phyloP scores from a whole-genome alignment of 92 coral and sea anemone species.

The Zoanthus sociatus region DNA sequence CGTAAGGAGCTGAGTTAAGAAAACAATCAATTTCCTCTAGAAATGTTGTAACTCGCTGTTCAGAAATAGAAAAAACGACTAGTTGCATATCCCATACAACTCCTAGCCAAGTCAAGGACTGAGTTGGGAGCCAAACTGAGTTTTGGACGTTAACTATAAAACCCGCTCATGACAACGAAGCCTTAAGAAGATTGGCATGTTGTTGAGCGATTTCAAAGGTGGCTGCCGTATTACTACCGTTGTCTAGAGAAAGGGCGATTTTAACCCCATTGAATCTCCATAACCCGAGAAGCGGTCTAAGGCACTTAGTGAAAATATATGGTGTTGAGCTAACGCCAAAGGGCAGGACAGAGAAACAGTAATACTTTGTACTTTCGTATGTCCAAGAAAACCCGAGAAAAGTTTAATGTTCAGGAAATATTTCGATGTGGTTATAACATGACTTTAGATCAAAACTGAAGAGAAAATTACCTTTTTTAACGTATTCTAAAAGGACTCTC shows the following conservation, averaged over 20 bases:
- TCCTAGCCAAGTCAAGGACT: constrained; percentile 59
- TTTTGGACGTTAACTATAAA: constrained; percentile 53
- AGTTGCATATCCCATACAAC: constrained; percentile 43
- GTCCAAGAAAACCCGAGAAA: constrained; percentile 66
- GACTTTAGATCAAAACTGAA: constrained; percentile 67
- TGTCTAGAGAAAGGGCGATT: constrained; percentile 54
- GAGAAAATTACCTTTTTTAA: constrained; percentile 18
- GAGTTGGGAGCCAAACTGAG: constrained; percentile 55
- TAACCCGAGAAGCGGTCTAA: constrained; percentile 65
- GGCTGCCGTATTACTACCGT: constrained; percentile 53
- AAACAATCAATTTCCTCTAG: constrained; percentile 1
- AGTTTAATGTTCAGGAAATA: constrained; percentile 59
- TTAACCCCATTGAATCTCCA: constrained; percentile 48
- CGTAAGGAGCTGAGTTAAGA: constrained; percentile 40
- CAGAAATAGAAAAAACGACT: constrained; percentile 25
- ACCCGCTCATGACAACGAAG: constrained; percentile 44
- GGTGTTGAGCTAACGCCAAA: constrained; percentile 69
- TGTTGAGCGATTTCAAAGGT: constrained; percentile 9
- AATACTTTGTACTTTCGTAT: constrained; percentile 45
- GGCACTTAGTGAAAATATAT: constrained; percentile 64
- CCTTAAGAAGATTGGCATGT: constrained; percentile 39
- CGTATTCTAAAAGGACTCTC: constrained; percentile 16
- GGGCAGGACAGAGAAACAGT: constrained; percentile 57
- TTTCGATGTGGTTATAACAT: constrained; percentile 67
- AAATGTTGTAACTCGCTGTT: constrained; percentile 28